phyloP scores from a whole-genome alignment of 2,888 invertebrate species.

The Malthinus seriepunctatus region DNA sequence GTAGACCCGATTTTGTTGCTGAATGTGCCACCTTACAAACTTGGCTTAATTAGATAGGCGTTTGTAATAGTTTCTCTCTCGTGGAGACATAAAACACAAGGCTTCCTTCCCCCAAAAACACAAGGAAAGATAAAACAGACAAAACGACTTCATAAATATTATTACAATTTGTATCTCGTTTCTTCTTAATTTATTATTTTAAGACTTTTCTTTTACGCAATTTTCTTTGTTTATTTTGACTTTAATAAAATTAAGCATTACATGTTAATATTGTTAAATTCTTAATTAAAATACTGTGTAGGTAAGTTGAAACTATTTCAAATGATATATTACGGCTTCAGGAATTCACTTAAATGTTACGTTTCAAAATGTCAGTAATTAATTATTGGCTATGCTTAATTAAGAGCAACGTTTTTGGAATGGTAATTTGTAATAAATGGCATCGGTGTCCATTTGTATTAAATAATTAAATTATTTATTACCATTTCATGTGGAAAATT shows the following conservation, averaged over 20 bases:
- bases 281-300: conserved; percentile 20
- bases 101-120: not conserved
- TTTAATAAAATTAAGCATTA: too few species aligned
- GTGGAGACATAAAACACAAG: conserved; percentile 1
- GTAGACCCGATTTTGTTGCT: conserved; percentile 10
- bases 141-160: conserved; percentile 8
- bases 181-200: conserved; percentile 1
- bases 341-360: conserved; percentile 35
- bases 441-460: conserved; percentile 6
- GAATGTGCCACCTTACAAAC: conserved; percentile 15
- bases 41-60: conserved; percentile 10
- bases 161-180: conserved; percentile 4
- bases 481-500: not conserved
- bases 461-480: not conserved
- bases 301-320: conserved; percentile 19
- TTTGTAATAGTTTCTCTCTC: conserved; percentile 14
- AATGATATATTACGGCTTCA: conserved; percentile 23
- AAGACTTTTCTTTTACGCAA: not conserved
- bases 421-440: conserved; percentile 28
- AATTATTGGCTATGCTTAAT: conserved; percentile 44
- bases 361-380: conserved; percentile 41
- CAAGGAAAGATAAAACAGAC: conserved; percentile 5
- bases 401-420: conserved; percentile 38
- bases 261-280: not conserved
- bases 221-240: not conserved